Evolutionary conservation across 2,888 invertebrate genomes (phyloP), one percentile per base, ranked within the genome.

Genomic region (Meteorus cinctellus): DNA sequence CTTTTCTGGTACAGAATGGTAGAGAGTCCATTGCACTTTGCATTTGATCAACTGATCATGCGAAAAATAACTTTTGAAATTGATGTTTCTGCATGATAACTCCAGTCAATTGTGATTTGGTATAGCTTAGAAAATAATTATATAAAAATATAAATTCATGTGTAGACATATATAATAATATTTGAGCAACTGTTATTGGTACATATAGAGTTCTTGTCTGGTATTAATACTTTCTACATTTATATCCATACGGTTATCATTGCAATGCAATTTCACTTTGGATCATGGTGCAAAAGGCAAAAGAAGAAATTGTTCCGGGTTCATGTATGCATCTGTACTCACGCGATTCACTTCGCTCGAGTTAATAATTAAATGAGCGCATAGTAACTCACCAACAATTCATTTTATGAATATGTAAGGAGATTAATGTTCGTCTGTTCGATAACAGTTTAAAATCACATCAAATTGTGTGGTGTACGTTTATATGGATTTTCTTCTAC

Each of bases 271-370:
- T 55, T 55, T 55, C 55, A 55, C 55, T 55, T 55, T 55, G 55
- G 55, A 55, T 55, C 55, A 19, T 19, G 55, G 55, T 55, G 19
- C 55, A 55, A 55, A 48, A n/a, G 48, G 48, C 48, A 48, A 16
- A 34, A 66, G 77, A 80, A 75, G 81, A 73, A 83, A 82, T 78
- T 71, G 79, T 86, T 85, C 84, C 85, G 83, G 82, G 83, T 86
- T 80, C 77, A 65, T 72, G 77, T 83, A 85, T 81, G 78, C 78
- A 77, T 80, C 67, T 82, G 76, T 83, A 82, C 81, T 85, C 84
- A 84, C 84, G 83, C 83, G 83, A 86, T 85, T 86, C 85, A 83
- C 83, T 83, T 84, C 82, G 79, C 81, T 75, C 75, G 72, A 72
- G 73, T 55, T 81, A 79, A 84, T 82, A 84, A 84, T 83, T 83